phyloP scores from a whole-genome alignment of 2,797 vertebrate species.

The Bradypodion pumilum region DNA sequence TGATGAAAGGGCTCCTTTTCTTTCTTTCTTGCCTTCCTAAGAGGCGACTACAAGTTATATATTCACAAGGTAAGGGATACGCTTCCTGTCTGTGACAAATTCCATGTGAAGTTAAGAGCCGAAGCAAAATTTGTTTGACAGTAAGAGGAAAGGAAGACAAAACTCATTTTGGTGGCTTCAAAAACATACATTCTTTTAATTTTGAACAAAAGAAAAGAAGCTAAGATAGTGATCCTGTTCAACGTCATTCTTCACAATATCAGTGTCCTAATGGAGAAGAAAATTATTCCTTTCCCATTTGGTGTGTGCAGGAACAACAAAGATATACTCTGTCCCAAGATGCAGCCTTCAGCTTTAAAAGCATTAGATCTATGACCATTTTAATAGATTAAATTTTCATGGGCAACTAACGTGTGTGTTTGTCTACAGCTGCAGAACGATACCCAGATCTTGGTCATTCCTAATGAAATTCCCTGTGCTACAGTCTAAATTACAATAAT shows the following conservation, averaged over 20 bases:
- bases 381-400: background rate
- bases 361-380: background rate
- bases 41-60: slow-evolving; percentile 70
- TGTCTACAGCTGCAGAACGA: background rate
- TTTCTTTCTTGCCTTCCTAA: slow-evolving; percentile 60
- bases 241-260: slow-evolving; percentile 41
- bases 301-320: background rate
- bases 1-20: slow-evolving; percentile 75
- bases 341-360: slow-evolving; percentile 10
- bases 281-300: background rate
- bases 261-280: slow-evolving; percentile 41
- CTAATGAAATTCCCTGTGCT: background rate
- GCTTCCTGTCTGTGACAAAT: slow-evolving; percentile 69
- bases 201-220: slow-evolving; percentile 60
- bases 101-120: slow-evolving; percentile 56
- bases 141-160: slow-evolving; percentile 64
- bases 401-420: background rate
- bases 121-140: slow-evolving; percentile 71
- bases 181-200: slow-evolving; percentile 55
- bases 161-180: slow-evolving; percentile 62
- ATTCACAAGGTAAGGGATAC: slow-evolving; percentile 54
- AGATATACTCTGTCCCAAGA: slow-evolving; percentile 18
- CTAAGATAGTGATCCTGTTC: slow-evolving; percentile 37
- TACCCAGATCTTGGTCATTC: background rate
- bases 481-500: slow-evolving; percentile 2